Evolutionary conservation across 2,797 vertebrate genomes (phyloP), one percentile per base, ranked within the genome.

Genomic region (Triplophysa bombifrons): DNA sequence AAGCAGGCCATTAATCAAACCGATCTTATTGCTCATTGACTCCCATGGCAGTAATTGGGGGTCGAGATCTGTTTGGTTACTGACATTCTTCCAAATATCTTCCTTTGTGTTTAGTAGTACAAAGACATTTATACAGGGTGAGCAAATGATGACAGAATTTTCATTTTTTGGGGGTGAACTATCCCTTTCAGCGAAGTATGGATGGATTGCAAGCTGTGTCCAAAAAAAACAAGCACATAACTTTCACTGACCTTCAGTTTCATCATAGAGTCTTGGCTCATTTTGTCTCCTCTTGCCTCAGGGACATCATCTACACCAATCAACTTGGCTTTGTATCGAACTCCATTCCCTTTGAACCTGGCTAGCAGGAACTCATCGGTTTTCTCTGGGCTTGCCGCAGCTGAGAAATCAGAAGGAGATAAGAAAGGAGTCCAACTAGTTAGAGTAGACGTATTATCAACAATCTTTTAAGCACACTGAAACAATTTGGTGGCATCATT

Each of bases 311-410:
- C 94, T n/a, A 90, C 60, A 0, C 94, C 94, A 17, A 95, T 94
- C 41, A 95, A 74, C 84, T 95, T 95, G 85, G 92, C 93, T 80
- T 91, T 94, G 87, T 93, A 94, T 25, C 93, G 92, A 66, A 94
- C 89, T 1, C 92, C 92, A 0, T 92, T 92, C n/a, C 92, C 93
- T 46, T 87, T 87, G 80, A 93, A 94, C 89, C 94, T 93, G 22
- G 92, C 89, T 85, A 94, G 85, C 48, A 96, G 92, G 81, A 91
- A 93, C 80, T 95, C 95, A 85, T 96, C 93, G 71, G 95, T 95
- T 86, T 96, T 96, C 88, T 96, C 94, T n/a, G 90, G 87, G 13
- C 92, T 94, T 92, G 84, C 17, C 84, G 60, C 81, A 25, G 85
- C 78, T 86, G 83, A 48, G 38, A 56, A 22, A 71, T 22, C 2